These are phyloP conservation scores for Notothenia coriiceps DNA, from an alignment of 2,113 vertebrate species.

Conservation along the genomic window DNA sequence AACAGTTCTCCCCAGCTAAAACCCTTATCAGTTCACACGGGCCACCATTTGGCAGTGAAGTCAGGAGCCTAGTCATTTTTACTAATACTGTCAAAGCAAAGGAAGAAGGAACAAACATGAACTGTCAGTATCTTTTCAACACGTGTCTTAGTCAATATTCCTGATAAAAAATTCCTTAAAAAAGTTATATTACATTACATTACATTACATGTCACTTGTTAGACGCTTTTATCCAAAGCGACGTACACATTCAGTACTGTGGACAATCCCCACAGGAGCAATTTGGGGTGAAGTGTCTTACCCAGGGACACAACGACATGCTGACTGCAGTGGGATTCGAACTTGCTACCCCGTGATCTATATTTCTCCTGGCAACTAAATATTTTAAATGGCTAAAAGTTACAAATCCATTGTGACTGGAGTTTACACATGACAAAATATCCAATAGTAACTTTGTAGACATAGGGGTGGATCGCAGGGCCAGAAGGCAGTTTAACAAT, in stretches of 20 bases:
- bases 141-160: neutral
- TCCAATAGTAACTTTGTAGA: conserved; percentile 15
- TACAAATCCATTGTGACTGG: conserved; percentile 22
- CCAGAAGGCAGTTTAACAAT: conserved; percentile 12
- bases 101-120: conserved; percentile 36
- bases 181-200: neutral
- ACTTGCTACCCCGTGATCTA: neutral
- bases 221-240: too few relatives aligned
- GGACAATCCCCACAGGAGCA: too few relatives aligned
- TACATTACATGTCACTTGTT: too few relatives aligned
- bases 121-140: neutral
- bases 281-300: too few relatives aligned
- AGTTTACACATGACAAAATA: conserved; percentile 27
- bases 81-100: conserved; percentile 40
- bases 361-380: neutral
- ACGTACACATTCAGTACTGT: too few relatives aligned
- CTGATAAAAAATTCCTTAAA: rapidly evolving
- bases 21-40: conserved; percentile 61
- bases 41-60: conserved; percentile 55
- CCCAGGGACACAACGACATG: too few relatives aligned
- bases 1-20: conserved; percentile 65
- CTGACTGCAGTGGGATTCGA: too few relatives aligned
- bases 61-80: conserved; percentile 44
- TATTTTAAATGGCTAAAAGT: conserved; percentile 12
- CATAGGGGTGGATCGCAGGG: neutral